phyloP scores from a whole-genome alignment of 2,113 vertebrate genomes.

The Nicator chloris region DNA sequence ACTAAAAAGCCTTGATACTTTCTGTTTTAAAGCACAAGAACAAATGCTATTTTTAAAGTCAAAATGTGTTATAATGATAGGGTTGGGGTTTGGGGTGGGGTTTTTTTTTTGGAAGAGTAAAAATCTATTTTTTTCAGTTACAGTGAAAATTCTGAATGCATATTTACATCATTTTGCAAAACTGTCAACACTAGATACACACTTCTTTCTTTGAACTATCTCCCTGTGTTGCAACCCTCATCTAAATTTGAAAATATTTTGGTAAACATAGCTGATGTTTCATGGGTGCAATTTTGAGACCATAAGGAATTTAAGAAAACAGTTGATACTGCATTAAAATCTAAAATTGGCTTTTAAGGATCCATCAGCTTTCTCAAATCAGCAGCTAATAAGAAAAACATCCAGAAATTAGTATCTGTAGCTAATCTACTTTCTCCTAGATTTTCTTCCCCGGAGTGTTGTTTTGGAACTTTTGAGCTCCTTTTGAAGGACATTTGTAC shows the following conservation, averaged over 20 bases:
- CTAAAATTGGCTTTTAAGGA: slow-evolving; percentile 14
- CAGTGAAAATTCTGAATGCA: slow-evolving; percentile 4
- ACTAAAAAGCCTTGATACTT: neutral
- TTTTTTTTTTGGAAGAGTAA: neutral
- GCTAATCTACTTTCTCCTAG: neutral
- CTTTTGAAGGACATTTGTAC: neutral
- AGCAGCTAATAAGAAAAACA: neutral
- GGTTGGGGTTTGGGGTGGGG: neutral
- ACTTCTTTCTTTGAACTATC: slow-evolving; percentile 27
- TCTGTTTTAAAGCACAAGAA: neutral
- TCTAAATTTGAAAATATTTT: slow-evolving; percentile 58
- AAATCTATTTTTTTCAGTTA: neutral
- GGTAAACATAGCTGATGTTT: slow-evolving; percentile 52
- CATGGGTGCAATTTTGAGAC: slow-evolving; percentile 25
- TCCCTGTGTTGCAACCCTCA: slow-evolving; percentile 18
- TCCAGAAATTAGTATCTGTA: neutral
- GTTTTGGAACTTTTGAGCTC: neutral
- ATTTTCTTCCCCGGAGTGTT: neutral
- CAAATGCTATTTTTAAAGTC: slow-evolving; percentile 29
- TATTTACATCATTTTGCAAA: slow-evolving; percentile 27
- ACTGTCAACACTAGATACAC: slow-evolving; percentile 35
- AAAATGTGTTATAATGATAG: slow-evolving; percentile 35
- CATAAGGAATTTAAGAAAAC: slow-evolving; percentile 56
- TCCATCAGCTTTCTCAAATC: neutral
- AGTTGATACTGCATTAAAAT: slow-evolving; percentile 15